phyloP scores from a whole-genome alignment of 2,888 invertebrate species.

The Chaetoderma sp. region DNA sequence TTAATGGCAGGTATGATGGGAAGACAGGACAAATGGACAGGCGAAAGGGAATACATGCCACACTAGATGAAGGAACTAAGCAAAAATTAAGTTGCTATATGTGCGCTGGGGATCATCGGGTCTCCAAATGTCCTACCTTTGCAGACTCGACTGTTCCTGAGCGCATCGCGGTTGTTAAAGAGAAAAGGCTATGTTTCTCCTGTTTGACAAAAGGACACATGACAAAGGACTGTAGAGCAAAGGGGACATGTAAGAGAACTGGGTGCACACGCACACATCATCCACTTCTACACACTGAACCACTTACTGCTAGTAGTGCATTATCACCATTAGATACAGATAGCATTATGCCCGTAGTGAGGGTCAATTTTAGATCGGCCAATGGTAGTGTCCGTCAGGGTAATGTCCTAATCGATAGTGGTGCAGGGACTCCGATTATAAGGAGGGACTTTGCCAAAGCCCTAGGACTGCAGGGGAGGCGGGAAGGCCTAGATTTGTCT shows the following conservation, averaged over 20 bases:
- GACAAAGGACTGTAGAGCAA: background rate
- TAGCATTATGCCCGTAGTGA: constrained; percentile 12
- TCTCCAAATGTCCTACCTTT: constrained; percentile 6
- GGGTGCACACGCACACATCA: constrained; percentile 8
- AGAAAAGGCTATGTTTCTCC: constrained; percentile 9
- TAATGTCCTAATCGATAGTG: constrained; percentile 16
- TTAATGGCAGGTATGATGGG: background rate
- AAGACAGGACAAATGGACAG: background rate
- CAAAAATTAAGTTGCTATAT: background rate
- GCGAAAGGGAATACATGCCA: constrained; percentile 3
- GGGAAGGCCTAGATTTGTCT: constrained; percentile 8
- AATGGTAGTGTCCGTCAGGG: constrained; percentile 16
- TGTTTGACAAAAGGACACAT: background rate
- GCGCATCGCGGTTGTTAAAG: background rate
- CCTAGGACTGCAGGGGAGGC: constrained; percentile 15
- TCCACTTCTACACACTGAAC: constrained; percentile 11
- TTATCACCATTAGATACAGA: background rate
- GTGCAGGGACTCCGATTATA: constrained; percentile 17
- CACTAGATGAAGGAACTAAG: background rate
- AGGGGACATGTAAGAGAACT: background rate
- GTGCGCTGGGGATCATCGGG: background rate
- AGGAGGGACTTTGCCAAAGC: constrained; percentile 5
- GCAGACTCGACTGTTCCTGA: background rate
- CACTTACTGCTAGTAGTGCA: constrained; percentile 7
- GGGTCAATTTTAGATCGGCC: constrained; percentile 9